Evolutionary conservation across 2,888 invertebrate species (phyloP).

Genomic region (Gymnosoma rotundatum): DNA sequence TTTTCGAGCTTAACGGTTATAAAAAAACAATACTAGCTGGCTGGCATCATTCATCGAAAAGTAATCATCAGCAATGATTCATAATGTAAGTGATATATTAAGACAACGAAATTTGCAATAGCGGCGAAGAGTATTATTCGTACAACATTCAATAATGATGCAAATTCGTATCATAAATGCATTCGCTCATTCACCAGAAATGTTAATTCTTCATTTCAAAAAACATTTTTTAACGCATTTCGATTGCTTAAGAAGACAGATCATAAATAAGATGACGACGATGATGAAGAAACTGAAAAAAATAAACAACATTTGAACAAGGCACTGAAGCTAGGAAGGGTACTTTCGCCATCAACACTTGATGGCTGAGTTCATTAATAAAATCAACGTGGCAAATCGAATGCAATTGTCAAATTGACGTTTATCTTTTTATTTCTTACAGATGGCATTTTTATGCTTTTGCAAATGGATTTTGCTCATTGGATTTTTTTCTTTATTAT

Average conservation of each 20-base stretch:
- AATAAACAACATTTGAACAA: conserved; percentile 12
- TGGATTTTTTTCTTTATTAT: background rate
- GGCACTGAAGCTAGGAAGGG: conserved; percentile 14
- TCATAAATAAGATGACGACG: conserved; percentile 62
- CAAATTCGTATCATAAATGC: conserved; percentile 15
- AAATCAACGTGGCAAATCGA: conserved; percentile 70
- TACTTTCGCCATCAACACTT: conserved; percentile 70
- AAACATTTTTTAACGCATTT: conserved; percentile 30
- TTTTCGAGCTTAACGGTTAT: conserved; percentile 8
- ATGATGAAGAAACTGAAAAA: conserved; percentile 22
- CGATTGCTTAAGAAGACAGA: conserved; percentile 42
- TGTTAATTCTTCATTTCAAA: conserved; percentile 43
- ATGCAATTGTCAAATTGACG: conserved; percentile 70
- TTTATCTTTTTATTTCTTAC: conserved; percentile 58
- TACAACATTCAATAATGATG: conserved; percentile 46
- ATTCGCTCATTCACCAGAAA: conserved; percentile 32
- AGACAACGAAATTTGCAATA: conserved; percentile 63
- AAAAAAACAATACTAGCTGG: background rate
- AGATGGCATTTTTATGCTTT: conserved; percentile 44
- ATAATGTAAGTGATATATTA: conserved; percentile 67
- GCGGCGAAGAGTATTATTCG: conserved; percentile 43
- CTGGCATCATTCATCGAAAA: conserved; percentile 66
- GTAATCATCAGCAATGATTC: conserved; percentile 65
- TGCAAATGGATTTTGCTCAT: conserved; percentile 49
- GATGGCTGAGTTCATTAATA: conserved; percentile 67